These are phyloP conservation scores for Platerodrilus igneus DNA, from an alignment of 2,888 invertebrate species.

Conservation along the genomic window DNA sequence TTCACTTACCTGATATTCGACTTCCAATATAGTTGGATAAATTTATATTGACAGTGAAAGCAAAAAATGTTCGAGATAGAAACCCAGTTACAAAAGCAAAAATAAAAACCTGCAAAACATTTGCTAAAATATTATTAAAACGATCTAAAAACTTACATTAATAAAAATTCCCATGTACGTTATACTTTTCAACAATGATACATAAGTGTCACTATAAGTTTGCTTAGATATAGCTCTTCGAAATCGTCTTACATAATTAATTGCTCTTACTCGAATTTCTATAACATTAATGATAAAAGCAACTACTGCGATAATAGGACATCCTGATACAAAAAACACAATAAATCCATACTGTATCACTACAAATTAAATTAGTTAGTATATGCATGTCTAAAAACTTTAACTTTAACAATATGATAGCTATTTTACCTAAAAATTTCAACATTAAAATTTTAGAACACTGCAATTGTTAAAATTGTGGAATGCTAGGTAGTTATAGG, in stretches of 20 bases:
- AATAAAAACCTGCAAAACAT: constrained; percentile 1
- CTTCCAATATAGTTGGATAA: too few species aligned
- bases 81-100: constrained; percentile 4
- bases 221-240: too few species aligned
- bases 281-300: constrained; percentile 87
- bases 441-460: neutral
- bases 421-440: too few species aligned
- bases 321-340: constrained; percentile 89
- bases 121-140: too few species aligned
- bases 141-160: neutral
- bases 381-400: too few species aligned
- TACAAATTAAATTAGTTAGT: too few species aligned
- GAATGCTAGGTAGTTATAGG: too few species aligned
- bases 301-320: constrained; percentile 87
- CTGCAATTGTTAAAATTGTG: too few species aligned
- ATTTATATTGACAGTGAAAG: too few species aligned
- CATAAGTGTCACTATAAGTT: neutral
- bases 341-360: constrained; percentile 94
- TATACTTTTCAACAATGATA: neutral
- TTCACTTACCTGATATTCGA: too few species aligned
- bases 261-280: constrained; percentile 81
- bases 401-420: too few species aligned
- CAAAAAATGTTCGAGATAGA: too few species aligned
- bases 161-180: constrained; percentile 1
- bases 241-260: constrained; percentile 21